A percentile compares a stretch with the other conserved stretches of the same genome.
phyloP scores from a whole-genome alignment of 2,888 invertebrate species.

The Cephus nigrinus region DNA sequence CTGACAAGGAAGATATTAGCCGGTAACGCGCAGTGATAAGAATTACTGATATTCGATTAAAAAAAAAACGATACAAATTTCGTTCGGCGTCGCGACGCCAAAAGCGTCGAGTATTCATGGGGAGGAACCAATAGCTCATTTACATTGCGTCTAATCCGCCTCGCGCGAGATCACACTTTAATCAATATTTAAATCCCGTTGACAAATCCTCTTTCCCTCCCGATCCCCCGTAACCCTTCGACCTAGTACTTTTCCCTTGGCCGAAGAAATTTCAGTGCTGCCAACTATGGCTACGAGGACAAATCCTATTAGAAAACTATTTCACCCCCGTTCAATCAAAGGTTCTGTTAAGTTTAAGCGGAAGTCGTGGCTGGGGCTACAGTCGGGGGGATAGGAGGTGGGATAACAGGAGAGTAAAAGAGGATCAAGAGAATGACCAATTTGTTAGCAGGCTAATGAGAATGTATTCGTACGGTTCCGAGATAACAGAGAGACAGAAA shows the following conservation, averaged over 20 bases:
- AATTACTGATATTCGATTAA: background rate
- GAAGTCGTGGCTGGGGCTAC: background rate
- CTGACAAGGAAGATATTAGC: background rate
- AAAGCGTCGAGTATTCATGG: background rate
- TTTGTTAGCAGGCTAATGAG: background rate
- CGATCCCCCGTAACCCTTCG: no score
- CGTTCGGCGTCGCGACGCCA: no score
- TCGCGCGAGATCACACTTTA: background rate
- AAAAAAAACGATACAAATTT: background rate
- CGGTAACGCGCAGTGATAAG: no score
- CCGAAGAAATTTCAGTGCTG: background rate
- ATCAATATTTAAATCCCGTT: background rate
- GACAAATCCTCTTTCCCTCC: background rate
- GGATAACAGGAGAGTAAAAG: background rate
- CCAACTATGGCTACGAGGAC: background rate
- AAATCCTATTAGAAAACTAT: background rate
- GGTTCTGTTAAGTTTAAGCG: background rate
- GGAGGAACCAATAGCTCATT: background rate
- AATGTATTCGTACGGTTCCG: background rate
- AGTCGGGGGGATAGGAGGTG: no score
- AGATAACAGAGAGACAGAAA: background rate
- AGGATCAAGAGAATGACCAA: constrained; percentile 2
- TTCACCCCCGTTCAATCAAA: background rate
- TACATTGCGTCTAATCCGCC: background rate
- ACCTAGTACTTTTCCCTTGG: background rate